Percentiles rank a stretch among this genome's conserved stretches.
Conservation (phyloP, 2,113 vertebrate genomes). For the Pithys albifrons region DNA sequence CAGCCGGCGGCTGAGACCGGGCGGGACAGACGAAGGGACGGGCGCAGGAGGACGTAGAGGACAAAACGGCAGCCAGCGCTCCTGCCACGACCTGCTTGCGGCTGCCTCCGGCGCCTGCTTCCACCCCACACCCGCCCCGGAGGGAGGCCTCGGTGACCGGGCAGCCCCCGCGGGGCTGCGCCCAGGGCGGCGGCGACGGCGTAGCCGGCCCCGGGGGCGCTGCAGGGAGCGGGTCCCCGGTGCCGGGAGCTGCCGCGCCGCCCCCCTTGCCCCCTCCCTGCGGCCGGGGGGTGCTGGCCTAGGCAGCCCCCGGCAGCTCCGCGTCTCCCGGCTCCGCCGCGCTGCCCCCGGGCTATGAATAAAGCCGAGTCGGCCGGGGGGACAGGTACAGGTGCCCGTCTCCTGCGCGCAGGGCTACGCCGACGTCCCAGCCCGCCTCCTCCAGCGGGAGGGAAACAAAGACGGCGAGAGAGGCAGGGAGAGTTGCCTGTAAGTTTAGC, state of each 20-base stretch:
- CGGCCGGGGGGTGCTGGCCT: not conserved
- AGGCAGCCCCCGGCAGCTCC: not conserved
- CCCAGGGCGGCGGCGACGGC: not conserved
- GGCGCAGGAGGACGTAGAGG: not conserved
- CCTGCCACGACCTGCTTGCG: not conserved
- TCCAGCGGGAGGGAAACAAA: conserved; percentile 47
- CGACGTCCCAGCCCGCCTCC: conserved; percentile 36
- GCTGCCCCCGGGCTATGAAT: not conserved
- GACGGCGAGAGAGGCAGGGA: conserved; percentile 32
- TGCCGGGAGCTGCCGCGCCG: not conserved
- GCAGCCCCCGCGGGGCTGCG: not conserved
- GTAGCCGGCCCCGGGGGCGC: not conserved
- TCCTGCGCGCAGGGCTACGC: not conserved
- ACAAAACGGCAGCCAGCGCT: not conserved
- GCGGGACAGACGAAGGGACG: not conserved
- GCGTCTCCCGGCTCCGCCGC: not conserved
- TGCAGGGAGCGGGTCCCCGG: not conserved
- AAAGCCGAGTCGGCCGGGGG: not conserved
- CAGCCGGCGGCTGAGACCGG: not conserved
- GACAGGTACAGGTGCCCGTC: conserved; percentile 40
- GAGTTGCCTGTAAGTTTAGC: conserved; percentile 58
- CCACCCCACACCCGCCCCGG: not conserved
- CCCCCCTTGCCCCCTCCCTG: not conserved
- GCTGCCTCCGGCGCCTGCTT: not conserved
- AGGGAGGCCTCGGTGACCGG: not conserved